Evolutionary conservation across 92 coral and sea anemone species (phyloP).

Genomic region (Epizoanthus scotinus): DNA sequence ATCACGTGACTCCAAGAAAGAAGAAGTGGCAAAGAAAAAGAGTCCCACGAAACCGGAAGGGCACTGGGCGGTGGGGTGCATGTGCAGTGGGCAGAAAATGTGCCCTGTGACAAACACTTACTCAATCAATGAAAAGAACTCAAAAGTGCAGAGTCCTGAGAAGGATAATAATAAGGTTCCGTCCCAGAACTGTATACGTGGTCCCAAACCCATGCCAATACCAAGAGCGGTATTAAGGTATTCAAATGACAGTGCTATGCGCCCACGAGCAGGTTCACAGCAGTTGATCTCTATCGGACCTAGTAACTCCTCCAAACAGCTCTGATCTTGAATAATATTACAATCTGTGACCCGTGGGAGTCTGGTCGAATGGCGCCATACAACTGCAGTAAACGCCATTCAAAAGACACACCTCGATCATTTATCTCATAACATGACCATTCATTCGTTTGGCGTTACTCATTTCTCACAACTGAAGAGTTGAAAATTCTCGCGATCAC

Average conservation of each 20-base stretch:
- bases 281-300: conserved; percentile 75
- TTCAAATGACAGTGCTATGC: conserved; percentile 54
- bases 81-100: conserved; percentile 42
- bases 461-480: too few species aligned
- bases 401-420: too few species aligned
- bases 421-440: too few species aligned
- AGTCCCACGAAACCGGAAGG: conserved; percentile 59
- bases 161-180: conserved; percentile 32
- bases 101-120: conserved; percentile 48
- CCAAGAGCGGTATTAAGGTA: conserved; percentile 84
- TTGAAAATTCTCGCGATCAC: too few species aligned
- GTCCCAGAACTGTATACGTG: conserved; percentile 22
- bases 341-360: too few species aligned
- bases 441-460: too few species aligned
- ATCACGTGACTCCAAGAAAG: conserved; percentile 29
- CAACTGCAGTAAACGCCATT: too few species aligned
- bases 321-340: background rate
- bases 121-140: conserved; percentile 51
- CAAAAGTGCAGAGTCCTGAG: conserved; percentile 42
- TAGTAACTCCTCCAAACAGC: conserved; percentile 27
- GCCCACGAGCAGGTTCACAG: conserved; percentile 52
- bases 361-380: too few species aligned
- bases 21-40: conserved; percentile 27
- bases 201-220: conserved; percentile 64
- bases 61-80: conserved; percentile 70